Evolutionary conservation across 2,113 vertebrate species (phyloP).

Genomic region (Pelecanoides urinatrix): DNA sequence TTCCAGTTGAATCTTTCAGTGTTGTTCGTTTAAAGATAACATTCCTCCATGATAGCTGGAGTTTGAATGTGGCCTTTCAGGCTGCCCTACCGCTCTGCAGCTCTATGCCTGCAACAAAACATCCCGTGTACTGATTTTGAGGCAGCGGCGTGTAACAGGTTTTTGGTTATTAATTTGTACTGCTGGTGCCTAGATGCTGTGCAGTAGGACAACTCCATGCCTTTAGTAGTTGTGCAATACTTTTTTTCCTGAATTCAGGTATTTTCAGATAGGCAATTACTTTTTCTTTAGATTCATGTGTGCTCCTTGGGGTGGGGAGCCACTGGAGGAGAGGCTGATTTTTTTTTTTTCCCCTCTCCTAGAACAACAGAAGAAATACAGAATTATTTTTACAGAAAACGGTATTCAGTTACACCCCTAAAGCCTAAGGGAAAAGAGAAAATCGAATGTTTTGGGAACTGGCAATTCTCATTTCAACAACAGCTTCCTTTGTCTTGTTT

Average conservation of each 20-base stretch:
- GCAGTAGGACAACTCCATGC: background rate
- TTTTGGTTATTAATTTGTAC: background rate
- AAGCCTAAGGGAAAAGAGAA: background rate
- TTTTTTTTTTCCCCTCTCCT: background rate
- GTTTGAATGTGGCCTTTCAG: background rate
- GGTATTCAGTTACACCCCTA: background rate
- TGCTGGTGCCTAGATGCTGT: background rate
- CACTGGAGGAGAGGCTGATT: background rate
- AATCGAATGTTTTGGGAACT: constrained; percentile 2
- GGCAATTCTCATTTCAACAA: background rate
- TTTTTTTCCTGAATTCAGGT: background rate
- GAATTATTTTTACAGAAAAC: background rate
- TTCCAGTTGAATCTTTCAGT: background rate
- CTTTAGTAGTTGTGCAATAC: background rate
- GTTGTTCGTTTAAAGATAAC: background rate
- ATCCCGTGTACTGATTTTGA: background rate
- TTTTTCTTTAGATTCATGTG: background rate
- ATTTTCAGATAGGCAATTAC: background rate
- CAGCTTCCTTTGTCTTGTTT: constrained; percentile 27
- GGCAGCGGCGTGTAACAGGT: background rate
- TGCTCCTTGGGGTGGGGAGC: background rate
- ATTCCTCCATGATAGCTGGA: background rate
- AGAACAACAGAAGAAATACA: background rate
- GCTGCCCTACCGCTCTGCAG: background rate
- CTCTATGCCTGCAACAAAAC: background rate